These are phyloP conservation scores for Morus bassanus DNA, from an alignment of 2,797 vertebrate species.

Conservation along the genomic window DNA sequence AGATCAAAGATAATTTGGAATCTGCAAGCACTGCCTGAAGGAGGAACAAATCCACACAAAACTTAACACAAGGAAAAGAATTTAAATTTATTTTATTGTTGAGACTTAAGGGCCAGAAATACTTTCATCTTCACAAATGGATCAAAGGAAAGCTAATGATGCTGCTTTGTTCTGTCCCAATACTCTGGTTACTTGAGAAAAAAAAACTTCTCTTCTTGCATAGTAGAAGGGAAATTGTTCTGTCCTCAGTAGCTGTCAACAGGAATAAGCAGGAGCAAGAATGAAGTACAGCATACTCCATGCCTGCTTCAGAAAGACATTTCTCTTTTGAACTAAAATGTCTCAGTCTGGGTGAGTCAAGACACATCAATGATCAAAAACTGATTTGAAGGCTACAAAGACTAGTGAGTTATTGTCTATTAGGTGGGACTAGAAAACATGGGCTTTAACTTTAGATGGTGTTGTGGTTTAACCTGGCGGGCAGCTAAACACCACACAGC, in stretches of 20 bases:
- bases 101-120: background rate
- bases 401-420: background rate
- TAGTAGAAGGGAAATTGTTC: background rate
- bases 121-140: background rate
- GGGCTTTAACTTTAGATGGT: background rate
- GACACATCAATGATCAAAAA: background rate
- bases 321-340: background rate
- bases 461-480: background rate
- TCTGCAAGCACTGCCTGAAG: background rate
- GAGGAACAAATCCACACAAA: background rate
- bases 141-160: background rate
- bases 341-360: background rate
- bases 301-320: background rate
- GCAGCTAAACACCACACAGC: background rate
- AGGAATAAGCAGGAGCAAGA: background rate
- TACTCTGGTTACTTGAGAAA: background rate
- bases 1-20: background rate
- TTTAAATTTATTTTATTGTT: background rate
- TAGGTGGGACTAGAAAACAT: background rate
- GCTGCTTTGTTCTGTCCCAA: background rate
- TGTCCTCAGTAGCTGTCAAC: background rate
- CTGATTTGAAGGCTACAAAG: background rate
- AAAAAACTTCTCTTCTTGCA: background rate
- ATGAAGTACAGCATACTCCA: background rate
- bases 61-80: background rate